Percentiles rank a stretch among this genome's conserved stretches.
Evolutionary conservation across 1,140 invertebrate species (phyloP).

Genomic region (Hetaerina americana): DNA sequence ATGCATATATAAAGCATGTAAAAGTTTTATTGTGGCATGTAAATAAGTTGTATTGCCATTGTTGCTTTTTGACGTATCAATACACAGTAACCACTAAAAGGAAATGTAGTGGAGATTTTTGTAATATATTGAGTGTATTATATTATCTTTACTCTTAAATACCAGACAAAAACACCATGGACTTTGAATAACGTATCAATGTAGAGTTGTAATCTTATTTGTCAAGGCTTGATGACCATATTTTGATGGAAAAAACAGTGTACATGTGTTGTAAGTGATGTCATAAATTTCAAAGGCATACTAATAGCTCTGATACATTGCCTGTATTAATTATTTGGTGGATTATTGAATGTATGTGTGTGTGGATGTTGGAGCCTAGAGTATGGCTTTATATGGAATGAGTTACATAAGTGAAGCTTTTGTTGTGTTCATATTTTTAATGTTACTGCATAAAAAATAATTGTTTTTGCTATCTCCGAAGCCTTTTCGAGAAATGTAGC

Average conservation of each 20-base stretch:
- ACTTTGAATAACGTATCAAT: neutral
- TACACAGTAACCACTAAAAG: neutral
- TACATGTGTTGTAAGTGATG: neutral
- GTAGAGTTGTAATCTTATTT: neutral
- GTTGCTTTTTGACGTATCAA: neutral
- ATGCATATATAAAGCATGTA: neutral
- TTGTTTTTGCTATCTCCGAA: too few relatives aligned
- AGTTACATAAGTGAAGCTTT: neutral
- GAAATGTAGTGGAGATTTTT: neutral
- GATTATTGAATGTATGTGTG: neutral
- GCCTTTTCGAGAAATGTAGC: too few relatives aligned
- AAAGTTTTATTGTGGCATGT: neutral
- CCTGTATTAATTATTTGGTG: neutral
- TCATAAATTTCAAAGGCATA: neutral
- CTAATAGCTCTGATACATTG: neutral
- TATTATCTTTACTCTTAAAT: neutral
- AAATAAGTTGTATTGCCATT: neutral
- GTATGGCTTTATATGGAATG: neutral
- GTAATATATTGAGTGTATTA: neutral
- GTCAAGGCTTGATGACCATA: neutral
- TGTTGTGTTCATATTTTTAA: neutral
- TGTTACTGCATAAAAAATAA: too few relatives aligned
- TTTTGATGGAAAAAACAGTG: neutral
- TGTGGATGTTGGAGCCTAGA: neutral
- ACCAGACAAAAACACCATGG: neutral